phyloP scores from a whole-genome alignment of 2,888 invertebrate species.

The Cheiracanthium punctorium region DNA sequence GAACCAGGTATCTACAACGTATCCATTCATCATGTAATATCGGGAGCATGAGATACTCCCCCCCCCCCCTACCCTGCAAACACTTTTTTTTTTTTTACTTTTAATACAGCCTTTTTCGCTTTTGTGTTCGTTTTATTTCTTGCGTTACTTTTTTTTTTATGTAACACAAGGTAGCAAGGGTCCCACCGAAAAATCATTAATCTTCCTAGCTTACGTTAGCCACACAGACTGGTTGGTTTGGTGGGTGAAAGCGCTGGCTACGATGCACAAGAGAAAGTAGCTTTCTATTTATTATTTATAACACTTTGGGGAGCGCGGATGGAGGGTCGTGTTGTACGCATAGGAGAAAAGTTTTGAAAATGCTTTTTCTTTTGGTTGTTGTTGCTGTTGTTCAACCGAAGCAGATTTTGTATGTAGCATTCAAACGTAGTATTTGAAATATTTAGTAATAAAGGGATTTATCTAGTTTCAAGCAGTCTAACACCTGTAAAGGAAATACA shows the following conservation, averaged over 20 bases:
- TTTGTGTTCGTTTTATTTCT: slow-evolving; percentile 36
- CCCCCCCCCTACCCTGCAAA: too few relatives aligned
- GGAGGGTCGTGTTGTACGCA: neutral
- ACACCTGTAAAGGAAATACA: too few relatives aligned
- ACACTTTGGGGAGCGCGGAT: neutral
- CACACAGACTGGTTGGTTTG: slow-evolving; percentile 12
- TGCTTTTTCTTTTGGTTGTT: too few relatives aligned
- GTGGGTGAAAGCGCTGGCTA: neutral
- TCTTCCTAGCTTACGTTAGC: slow-evolving; percentile 58
- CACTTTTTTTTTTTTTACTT: slow-evolving; percentile 26
- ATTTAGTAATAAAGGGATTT: too few relatives aligned
- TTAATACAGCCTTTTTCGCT: slow-evolving; percentile 23
- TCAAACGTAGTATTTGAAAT: too few relatives aligned
- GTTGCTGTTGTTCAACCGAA: too few relatives aligned
- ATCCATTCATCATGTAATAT: slow-evolving; percentile 54
- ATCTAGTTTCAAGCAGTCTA: too few relatives aligned
- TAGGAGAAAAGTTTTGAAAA: too few relatives aligned
- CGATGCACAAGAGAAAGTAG: neutral
- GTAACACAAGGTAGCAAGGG: slow-evolving; percentile 39
- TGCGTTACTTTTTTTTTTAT: slow-evolving; percentile 32
- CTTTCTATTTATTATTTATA: neutral
- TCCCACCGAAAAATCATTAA: slow-evolving; percentile 61
- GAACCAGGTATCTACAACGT: slow-evolving; percentile 28
- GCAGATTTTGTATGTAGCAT: too few relatives aligned
- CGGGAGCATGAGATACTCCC: neutral